Conservation (phyloP, 2,113 vertebrate species). For the Sterrhoptilus dennistouni region DNA sequence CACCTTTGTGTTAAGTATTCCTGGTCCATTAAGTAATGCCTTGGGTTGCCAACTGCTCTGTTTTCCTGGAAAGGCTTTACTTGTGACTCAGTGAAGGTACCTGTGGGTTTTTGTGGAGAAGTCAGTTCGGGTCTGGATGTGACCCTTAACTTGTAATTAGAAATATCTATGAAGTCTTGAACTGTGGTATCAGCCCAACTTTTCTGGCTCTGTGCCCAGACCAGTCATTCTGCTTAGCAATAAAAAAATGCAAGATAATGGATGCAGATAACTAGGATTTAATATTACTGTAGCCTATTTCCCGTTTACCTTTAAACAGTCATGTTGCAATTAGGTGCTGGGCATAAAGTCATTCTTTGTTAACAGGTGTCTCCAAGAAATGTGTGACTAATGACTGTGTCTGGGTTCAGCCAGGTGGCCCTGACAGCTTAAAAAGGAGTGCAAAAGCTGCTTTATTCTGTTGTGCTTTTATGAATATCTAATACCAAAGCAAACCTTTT, state of each 20-base stretch:
- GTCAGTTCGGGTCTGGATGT: neutral
- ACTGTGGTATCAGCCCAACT: neutral
- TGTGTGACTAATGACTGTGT: neutral
- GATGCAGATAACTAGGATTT: slow-evolving; percentile 36
- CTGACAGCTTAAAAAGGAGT: neutral
- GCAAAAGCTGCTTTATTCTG: neutral
- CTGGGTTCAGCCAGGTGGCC: neutral
- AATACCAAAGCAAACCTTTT: neutral
- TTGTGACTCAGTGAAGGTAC: neutral
- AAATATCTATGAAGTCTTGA: neutral
- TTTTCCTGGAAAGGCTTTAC: neutral
- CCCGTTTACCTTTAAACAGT: slow-evolving; percentile 43
- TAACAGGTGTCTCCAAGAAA: neutral
- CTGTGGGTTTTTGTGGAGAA: neutral
- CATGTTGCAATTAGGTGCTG: neutral
- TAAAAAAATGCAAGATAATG: slow-evolving; percentile 51
- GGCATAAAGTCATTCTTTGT: neutral
- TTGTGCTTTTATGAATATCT: neutral
- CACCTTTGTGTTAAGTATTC: neutral
- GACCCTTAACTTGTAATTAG: neutral
- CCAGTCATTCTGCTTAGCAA: neutral
- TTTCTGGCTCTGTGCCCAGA: slow-evolving; percentile 17
- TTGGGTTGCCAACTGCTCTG: neutral
- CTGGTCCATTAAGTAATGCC: neutral
- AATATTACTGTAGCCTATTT: neutral